These are phyloP conservation scores for Chrysochloris asiatica DNA, from an alignment of 2,113 vertebrate genomes.

Conservation along the genomic window DNA sequence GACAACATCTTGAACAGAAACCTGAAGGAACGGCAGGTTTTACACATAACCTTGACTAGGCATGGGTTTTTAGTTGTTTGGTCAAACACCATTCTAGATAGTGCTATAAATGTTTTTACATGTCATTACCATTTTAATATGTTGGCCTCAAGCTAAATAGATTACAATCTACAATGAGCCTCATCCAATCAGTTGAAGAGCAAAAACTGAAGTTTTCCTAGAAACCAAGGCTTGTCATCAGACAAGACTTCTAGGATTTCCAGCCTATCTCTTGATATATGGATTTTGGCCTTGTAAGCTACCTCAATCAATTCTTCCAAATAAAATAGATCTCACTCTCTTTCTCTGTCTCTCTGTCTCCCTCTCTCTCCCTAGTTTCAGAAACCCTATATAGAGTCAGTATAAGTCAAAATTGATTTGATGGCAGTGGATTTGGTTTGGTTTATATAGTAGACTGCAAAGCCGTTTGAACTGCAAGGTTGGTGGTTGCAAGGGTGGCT, in stretches of 20 bases:
- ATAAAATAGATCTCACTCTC: not conserved
- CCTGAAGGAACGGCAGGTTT: not conserved
- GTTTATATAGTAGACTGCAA: too few species aligned
- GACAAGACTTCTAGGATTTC: not conserved
- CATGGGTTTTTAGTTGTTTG: not conserved
- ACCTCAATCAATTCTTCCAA: not conserved
- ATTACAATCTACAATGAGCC: not conserved
- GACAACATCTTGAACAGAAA: not conserved
- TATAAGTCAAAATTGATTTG: too few species aligned
- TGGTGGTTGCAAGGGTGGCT: too few species aligned
- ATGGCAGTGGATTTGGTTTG: too few species aligned
- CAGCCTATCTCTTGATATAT: not conserved
- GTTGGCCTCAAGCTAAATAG: too few species aligned
- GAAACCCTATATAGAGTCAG: too few species aligned
- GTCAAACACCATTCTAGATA: not conserved
- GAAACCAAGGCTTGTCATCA: not conserved
- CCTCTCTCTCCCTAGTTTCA: not conserved
- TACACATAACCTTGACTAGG: not conserved
- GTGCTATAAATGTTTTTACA: not conserved
- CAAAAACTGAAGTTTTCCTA: not conserved
- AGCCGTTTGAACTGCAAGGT: too few species aligned
- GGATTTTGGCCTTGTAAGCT: not conserved
- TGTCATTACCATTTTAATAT: not conserved
- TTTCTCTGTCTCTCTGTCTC: not conserved
- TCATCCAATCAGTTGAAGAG: not conserved